phyloP scores from a whole-genome alignment of 2,113 vertebrate genomes.

The Macaca mulatta region DNA sequence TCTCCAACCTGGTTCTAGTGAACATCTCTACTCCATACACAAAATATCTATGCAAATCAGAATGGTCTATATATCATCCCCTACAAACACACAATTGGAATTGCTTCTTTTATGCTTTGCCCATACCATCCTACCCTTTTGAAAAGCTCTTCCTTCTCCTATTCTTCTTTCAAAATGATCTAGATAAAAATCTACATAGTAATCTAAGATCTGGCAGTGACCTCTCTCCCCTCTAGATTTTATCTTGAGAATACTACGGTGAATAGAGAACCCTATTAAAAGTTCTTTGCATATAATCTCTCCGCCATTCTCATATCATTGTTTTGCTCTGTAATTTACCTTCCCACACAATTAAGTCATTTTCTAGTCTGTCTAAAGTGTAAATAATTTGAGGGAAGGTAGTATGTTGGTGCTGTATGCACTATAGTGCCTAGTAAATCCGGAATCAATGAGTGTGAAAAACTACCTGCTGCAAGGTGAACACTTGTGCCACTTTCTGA shows the following conservation, averaged over 20 bases:
- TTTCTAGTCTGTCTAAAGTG: neutral
- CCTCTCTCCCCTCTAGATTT: neutral
- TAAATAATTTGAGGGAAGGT: neutral
- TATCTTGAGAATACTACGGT: neutral
- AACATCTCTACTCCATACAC: neutral
- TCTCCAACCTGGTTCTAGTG: neutral
- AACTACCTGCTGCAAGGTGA: neutral
- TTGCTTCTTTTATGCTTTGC: neutral
- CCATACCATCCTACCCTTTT: neutral
- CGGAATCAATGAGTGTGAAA: neutral
- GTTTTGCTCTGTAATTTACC: neutral
- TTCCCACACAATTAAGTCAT: neutral
- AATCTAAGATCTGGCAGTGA: neutral
- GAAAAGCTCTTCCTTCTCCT: neutral
- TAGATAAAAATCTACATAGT: neutral
- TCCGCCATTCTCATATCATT: neutral
- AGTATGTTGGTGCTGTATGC: neutral
- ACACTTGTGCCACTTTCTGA: neutral
- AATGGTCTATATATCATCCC: neutral
- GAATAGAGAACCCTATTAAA: neutral
- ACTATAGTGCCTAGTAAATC: neutral
- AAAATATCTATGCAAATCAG: neutral
- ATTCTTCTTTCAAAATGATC: neutral
- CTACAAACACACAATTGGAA: too few species aligned
- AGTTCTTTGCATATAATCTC: neutral